A percentile compares a stretch with the other conserved stretches of the same genome.
These are phyloP conservation scores for Pterois miles DNA, from an alignment of 2,797 vertebrate genomes.

Conservation along the genomic window DNA sequence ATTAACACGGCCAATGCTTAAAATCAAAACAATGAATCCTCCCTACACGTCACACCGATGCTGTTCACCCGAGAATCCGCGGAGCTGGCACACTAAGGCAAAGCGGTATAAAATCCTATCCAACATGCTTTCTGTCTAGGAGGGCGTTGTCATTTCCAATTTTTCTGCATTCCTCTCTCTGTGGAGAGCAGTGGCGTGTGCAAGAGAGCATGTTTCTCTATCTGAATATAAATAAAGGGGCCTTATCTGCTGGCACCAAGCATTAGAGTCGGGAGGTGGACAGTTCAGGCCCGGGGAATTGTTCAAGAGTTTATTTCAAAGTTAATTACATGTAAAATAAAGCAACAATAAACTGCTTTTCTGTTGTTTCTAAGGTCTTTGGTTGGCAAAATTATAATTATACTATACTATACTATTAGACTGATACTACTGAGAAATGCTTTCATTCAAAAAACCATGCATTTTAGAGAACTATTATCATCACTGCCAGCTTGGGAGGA, in stretches of 20 bases:
- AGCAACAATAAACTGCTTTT: conserved; percentile 5
- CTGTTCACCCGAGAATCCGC: conserved; percentile 29
- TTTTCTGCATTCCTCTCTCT: conserved; percentile 18
- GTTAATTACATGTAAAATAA: conserved; percentile 13
- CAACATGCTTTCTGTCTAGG: conserved; percentile 47
- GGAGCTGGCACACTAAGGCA: conserved; percentile 34
- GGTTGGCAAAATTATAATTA: neutral
- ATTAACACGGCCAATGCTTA: conserved; percentile 49
- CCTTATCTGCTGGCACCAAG: neutral
- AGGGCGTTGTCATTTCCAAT: conserved; percentile 54
- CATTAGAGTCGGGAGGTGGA: neutral
- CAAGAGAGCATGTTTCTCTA: conserved; percentile 19
- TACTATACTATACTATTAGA: neutral
- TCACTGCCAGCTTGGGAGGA: neutral
- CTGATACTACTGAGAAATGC: neutral
- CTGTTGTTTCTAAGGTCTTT: neutral
- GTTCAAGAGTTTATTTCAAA: conserved; percentile 19
- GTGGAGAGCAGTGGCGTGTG: conserved; percentile 4
- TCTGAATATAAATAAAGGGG: conserved; percentile 15
- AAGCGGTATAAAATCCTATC: conserved; percentile 50
- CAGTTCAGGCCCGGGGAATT: conserved; percentile 21
- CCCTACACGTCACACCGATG: conserved; percentile 29
- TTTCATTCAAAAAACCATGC: neutral
- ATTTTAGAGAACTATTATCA: neutral
- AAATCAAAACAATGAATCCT: conserved; percentile 62